These are phyloP conservation scores for Automeris io DNA, from an alignment of 2,888 invertebrate genomes.

Conservation along the genomic window DNA sequence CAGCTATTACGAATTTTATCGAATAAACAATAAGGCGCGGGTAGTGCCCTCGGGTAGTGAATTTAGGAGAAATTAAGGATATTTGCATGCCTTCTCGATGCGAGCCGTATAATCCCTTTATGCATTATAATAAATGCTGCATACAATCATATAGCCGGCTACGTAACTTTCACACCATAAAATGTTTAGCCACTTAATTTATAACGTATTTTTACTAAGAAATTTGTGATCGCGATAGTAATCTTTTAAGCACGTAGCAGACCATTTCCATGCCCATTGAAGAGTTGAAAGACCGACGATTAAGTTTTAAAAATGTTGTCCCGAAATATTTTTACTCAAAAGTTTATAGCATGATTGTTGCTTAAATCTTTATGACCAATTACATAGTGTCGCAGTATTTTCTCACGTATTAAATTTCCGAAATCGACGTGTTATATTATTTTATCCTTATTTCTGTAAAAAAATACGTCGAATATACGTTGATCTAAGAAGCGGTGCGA, in stretches of 20 bases:
- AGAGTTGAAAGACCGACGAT: not conserved
- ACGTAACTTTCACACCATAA: slow-evolving; percentile 13
- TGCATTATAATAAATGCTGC: slow-evolving; percentile 55
- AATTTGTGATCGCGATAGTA: not conserved
- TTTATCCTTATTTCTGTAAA: slow-evolving; percentile 46
- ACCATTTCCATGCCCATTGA: not conserved
- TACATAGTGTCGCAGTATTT: not conserved
- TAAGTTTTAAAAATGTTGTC: not conserved
- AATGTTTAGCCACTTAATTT: slow-evolving; percentile 1
- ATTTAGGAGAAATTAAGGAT: slow-evolving; percentile 71
- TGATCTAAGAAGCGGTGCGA: slow-evolving; percentile 66
- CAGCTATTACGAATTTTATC: slow-evolving; percentile 69
- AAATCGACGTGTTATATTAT: no score
- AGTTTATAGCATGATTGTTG: not conserved
- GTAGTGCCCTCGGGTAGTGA: slow-evolving; percentile 60
- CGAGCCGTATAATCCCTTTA: slow-evolving; percentile 48
- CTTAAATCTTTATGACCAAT: not conserved
- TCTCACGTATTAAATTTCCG: no score
- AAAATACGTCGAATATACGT: slow-evolving; percentile 48
- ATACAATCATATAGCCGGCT: slow-evolving; percentile 60
- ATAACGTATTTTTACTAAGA: not conserved
- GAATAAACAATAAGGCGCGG: slow-evolving; percentile 64
- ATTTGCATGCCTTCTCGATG: slow-evolving; percentile 61
- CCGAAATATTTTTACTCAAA: not conserved
- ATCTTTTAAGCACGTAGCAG: not conserved